Evolutionary conservation across 2,888 invertebrate species (phyloP).

Genomic region (Octonoba sinensis): DNA sequence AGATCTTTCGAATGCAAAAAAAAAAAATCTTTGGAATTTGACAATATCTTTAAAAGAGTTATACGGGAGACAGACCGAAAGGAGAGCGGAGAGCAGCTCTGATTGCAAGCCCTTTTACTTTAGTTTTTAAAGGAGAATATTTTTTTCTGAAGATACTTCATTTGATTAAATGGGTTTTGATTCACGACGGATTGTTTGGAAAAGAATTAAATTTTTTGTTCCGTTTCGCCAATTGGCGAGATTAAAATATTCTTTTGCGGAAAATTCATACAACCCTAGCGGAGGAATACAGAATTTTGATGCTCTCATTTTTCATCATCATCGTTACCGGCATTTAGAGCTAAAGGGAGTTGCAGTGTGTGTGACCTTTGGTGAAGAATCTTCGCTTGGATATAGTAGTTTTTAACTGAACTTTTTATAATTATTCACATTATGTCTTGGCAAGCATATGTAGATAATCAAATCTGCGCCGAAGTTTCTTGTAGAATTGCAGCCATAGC

Average conservation of each 20-base stretch:
- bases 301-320: slow-evolving; percentile 2
- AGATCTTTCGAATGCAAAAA: too few species aligned
- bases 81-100: too few species aligned
- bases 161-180: too few species aligned
- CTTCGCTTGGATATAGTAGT: too few species aligned
- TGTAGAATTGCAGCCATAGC: slow-evolving; percentile 67
- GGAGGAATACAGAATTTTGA: slow-evolving; percentile 49
- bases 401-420: not conserved
- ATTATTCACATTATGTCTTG: slow-evolving; percentile 66
- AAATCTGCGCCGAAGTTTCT: slow-evolving; percentile 67
- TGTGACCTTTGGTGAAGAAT: not conserved
- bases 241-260: not conserved
- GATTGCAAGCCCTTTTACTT: too few species aligned
- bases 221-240: slow-evolving; percentile 40
- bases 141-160: too few species aligned
- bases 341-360: not conserved
- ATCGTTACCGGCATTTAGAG: slow-evolving; percentile 25
- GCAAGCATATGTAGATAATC: slow-evolving; percentile 68
- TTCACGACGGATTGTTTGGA: too few species aligned
- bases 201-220: too few species aligned
- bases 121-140: too few species aligned
- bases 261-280: slow-evolving; percentile 45
- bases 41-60: too few species aligned
- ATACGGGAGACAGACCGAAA: too few species aligned
- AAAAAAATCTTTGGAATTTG: too few species aligned